Base-by-base conservation (phyloP, 2,113 vertebrate genomes). In the Ariopsis seemanni region DNA sequence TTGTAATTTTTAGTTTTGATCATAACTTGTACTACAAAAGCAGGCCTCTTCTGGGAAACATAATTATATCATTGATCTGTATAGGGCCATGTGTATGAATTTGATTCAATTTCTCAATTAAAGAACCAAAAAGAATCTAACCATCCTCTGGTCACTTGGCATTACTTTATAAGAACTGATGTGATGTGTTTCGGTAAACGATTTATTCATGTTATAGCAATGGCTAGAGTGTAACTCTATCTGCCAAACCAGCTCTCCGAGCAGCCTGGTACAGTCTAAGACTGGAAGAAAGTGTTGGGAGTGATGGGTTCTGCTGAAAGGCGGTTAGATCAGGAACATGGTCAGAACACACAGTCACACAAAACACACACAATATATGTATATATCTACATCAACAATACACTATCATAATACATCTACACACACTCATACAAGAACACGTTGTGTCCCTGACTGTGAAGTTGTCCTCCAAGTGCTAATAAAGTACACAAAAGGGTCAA, bases 261-360 rank as follows among this genome's bases (percentile, higher is more conserved):
- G 75, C 62, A 74, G 67, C 15, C 65, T 62, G 55, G 65, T 4
- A 48, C 82, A 78, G 81, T 30, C 69, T 83, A 77, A 34, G 60
- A 84, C 87, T 84, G 87, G 60, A 84, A 78, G 60, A 88, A 74
- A 90, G 50, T 77, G 83, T 86, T 80, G 22, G 90, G 92, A 90
- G 90, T 93, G 90, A 91, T 92, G 89, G 90, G 92, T 90, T 94
- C 94, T 94, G 94, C 71, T 92, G 93, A 95, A 91, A 95, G 91
- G 92, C 90, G 88, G 92, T 95, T 93, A 95, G 91, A 91, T 94
- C 92, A 95, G 94, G 94, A 82, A 91, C 92, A 95, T 94, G 91
- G 92, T 90, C 92, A 93, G 90, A 94, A 90, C 88, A 91, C 89
- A 86, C 57, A 82, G 42, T 58, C 53, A 72, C 75, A 85, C 63